These are phyloP conservation scores for Theonella swinhoei DNA, from an alignment of 37 sponge, comb jelly and placozoan genomes.

Conservation along the genomic window DNA sequence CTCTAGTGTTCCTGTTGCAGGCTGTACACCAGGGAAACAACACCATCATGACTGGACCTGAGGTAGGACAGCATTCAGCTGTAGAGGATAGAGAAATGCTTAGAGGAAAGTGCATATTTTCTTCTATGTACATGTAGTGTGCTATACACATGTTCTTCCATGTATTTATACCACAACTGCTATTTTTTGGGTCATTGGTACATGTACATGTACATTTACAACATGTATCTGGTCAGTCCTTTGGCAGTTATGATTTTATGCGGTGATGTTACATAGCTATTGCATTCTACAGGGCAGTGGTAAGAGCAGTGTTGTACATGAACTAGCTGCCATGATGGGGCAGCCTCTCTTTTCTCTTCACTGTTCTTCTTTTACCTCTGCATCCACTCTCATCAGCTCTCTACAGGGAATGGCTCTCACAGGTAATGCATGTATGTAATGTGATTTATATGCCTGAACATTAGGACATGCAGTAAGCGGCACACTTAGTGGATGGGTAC, in stretches of 20 bases:
- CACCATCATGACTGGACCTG: constrained; percentile 20
- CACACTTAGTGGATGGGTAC: too few species aligned
- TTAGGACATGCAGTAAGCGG: too few species aligned
- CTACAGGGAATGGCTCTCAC: constrained; percentile 69
- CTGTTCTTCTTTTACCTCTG: constrained; percentile 29
- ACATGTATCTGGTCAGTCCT: too few species aligned
- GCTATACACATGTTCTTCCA: too few species aligned
- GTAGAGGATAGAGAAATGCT: too few species aligned
- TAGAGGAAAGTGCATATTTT: too few species aligned
- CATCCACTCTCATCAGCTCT: constrained; percentile 9
- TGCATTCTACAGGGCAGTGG: constrained; percentile 13
- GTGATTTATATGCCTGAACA: not conserved
- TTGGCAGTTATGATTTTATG: not conserved
- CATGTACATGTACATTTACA: too few species aligned
- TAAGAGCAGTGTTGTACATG: constrained; percentile 7
- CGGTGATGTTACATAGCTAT: not conserved
- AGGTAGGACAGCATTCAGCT: too few species aligned
- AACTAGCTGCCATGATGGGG: constrained; percentile 41
- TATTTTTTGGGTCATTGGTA: too few species aligned
- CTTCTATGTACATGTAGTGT: too few species aligned
- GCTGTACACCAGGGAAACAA: constrained; percentile 8
- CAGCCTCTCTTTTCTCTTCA: constrained; percentile 36
- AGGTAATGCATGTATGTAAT: constrained; percentile 40
- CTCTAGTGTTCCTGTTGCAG: constrained; percentile 28
- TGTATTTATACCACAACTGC: too few species aligned